Percentiles rank a stretch among this genome's conserved stretches.
These are phyloP conservation scores for Bolborhynchus lineola DNA, from an alignment of 2,113 vertebrate species.

Conservation along the genomic window DNA sequence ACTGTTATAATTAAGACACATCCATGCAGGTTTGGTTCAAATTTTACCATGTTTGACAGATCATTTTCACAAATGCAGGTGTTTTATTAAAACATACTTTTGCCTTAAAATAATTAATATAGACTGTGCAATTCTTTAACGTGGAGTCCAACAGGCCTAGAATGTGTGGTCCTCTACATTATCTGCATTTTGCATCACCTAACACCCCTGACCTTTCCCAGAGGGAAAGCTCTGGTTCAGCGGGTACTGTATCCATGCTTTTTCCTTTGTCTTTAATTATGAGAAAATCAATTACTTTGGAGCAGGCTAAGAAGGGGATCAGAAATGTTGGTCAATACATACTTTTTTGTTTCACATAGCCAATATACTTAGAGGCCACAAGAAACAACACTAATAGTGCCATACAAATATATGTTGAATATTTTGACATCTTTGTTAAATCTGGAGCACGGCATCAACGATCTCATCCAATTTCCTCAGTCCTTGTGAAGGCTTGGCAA, in stretches of 20 bases:
- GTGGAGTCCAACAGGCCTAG: background rate
- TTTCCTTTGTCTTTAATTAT: background rate
- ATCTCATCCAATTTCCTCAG: background rate
- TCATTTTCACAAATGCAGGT: background rate
- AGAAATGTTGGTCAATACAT: background rate
- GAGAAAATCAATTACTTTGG: background rate
- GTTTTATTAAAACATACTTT: background rate
- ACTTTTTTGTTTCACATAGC: background rate
- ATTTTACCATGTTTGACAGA: background rate
- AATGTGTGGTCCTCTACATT: background rate
- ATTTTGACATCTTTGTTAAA: background rate
- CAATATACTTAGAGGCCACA: background rate
- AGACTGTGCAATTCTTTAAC: background rate
- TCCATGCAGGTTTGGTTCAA: background rate
- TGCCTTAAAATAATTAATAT: background rate
- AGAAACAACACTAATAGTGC: background rate
- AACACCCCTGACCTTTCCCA: background rate
- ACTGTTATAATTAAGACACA: background rate
- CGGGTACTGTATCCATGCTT: accelerated
- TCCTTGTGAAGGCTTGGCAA: background rate
- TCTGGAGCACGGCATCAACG: background rate
- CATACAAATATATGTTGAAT: background rate
- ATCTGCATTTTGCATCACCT: background rate
- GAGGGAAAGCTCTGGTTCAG: background rate
- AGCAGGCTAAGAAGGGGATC: background rate